Evolutionary conservation across 2,797 vertebrate genomes (phyloP).

Genomic region (Amniataba percoides): DNA sequence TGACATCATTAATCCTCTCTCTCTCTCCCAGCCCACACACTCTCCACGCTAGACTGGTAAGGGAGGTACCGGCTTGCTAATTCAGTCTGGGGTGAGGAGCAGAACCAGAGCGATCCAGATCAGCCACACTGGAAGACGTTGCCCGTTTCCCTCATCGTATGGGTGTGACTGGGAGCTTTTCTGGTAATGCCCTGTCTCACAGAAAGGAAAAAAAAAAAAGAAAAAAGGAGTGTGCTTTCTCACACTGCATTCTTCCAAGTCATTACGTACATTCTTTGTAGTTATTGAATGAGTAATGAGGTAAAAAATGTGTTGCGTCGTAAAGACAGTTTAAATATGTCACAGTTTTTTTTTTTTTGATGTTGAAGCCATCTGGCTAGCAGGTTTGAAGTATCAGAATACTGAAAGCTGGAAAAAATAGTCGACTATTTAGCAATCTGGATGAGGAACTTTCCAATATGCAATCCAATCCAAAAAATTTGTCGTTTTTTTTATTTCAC

Average conservation of each 20-base stretch:
- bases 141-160: constrained; percentile 26
- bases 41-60: constrained; percentile 63
- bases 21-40: constrained; percentile 59
- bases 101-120: constrained; percentile 71
- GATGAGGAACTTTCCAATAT: neutral
- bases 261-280: constrained; percentile 34
- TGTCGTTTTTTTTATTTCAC: constrained; percentile 1
- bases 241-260: constrained; percentile 28
- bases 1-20: constrained; percentile 75
- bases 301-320: neutral
- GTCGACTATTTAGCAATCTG: neutral
- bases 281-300: neutral
- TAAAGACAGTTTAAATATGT: neutral
- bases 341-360: neutral
- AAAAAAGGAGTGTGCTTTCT: constrained; percentile 27
- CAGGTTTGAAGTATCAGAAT: neutral
- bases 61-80: constrained; percentile 68
- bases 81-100: constrained; percentile 63
- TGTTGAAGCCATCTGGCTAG: neutral
- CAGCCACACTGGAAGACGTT: constrained; percentile 46
- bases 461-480: too few relatives aligned
- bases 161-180: constrained; percentile 61
- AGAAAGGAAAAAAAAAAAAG: neutral
- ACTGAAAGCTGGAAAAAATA: neutral
- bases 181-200: constrained; percentile 37